phyloP scores from a whole-genome alignment of 2,797 vertebrate genomes.

The Acropternis orthonyx region DNA sequence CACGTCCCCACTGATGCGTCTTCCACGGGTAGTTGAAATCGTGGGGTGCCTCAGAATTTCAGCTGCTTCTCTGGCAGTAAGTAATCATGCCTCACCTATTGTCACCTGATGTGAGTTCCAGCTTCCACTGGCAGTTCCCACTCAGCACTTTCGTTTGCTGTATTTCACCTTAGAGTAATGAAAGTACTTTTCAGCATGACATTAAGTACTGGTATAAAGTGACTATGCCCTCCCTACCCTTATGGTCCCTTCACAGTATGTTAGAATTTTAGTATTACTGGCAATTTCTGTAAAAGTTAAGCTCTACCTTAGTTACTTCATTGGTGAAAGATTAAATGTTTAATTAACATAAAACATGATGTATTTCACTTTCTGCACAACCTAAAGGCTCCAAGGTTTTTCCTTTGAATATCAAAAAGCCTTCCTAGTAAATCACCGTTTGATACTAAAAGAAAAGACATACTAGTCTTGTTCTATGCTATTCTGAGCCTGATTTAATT shows the following conservation, averaged over 20 bases:
- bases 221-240: neutral
- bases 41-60: fast-evolving
- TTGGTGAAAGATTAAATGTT: neutral
- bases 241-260: neutral
- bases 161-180: neutral
- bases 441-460: neutral
- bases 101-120: neutral
- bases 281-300: neutral
- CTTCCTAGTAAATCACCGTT: neutral
- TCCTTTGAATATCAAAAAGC: neutral
- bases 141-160: neutral
- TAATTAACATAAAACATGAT: neutral
- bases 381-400: neutral
- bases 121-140: neutral
- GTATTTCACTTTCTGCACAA: neutral
- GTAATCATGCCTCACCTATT: neutral
- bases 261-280: neutral
- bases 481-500: neutral
- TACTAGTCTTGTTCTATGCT: neutral
- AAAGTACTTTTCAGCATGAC: neutral
- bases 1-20: fast-evolving
- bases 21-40: fast-evolving
- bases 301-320: neutral
- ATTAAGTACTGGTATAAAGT: neutral
- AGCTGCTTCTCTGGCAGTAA: neutral